These are phyloP conservation scores for Goniozus legneri DNA, from an alignment of 1,140 invertebrate genomes.

Conservation along the genomic window DNA sequence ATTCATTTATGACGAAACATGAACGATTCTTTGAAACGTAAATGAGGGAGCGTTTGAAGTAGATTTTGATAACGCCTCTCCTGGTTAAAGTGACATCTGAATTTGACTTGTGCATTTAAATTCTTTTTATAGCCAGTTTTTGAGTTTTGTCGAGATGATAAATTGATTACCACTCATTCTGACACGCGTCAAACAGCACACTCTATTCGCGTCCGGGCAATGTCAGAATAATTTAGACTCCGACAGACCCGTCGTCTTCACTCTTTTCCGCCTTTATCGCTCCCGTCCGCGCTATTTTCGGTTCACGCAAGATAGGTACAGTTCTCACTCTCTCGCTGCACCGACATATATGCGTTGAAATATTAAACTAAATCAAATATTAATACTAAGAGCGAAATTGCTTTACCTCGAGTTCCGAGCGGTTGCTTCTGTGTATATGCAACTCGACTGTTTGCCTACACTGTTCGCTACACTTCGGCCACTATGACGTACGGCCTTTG, in stretches of 20 bases:
- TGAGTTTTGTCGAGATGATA: no score
- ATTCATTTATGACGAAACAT: no score
- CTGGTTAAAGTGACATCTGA: no score
- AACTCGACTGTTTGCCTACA: background rate
- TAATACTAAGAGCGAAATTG: slow-evolving; percentile 8
- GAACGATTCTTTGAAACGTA: no score
- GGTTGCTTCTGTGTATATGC: background rate
- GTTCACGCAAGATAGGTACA: slow-evolving; percentile 1
- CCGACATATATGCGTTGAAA: background rate
- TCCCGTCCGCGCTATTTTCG: background rate
- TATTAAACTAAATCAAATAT: slow-evolving; percentile 16
- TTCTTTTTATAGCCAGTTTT: no score
- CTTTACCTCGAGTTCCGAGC: background rate
- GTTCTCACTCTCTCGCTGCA: background rate
- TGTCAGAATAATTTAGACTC: no score
- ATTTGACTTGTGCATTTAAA: no score
- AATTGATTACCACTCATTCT: no score
- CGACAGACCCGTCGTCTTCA: background rate
- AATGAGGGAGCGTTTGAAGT: no score
- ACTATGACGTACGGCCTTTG: background rate
- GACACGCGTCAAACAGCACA: no score
- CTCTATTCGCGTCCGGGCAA: no score
- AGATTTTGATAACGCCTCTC: no score
- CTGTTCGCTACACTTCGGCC: background rate
- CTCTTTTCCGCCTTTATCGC: background rate